Evolutionary conservation across 2,888 invertebrate species (phyloP), one percentile per base, ranked within the genome.

Genomic region (Agrilus biguttatus): DNA sequence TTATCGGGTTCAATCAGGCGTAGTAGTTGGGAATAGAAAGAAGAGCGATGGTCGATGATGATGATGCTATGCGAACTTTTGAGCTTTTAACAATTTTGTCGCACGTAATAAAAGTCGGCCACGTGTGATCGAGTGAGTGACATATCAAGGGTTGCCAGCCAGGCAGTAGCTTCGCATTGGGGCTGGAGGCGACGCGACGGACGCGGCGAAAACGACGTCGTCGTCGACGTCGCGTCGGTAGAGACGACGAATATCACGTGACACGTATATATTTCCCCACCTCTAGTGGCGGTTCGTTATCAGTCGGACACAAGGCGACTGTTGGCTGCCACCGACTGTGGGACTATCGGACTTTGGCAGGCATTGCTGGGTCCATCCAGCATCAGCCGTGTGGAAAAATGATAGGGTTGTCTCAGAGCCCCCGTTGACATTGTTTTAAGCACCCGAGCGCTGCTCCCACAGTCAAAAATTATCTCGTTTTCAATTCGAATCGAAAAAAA

Each of bases 351-450:
- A 55, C 53, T 62, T 63, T 54, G 62, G 62, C 62, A 62, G 61
- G 55, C 58, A 54, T 51, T 52, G 53, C 51, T 53, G 52, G 57
- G 62, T 60, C 63, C 63, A 61, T 28, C 28, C 28, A 28, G 28
- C 28, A 28, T 60, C 66, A 67, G 61, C 66, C 70, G 69, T 72
- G 72, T 69, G 71, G 71, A 72, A 72, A 72, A 72, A 72, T 68
- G 72, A 72, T 72, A 72, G 70, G 62, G 61, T 43, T 48, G 47
- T 48, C 48, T 48, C 28, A 28, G 10, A 10, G 10, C 28, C 10
- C 10, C 10, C 28, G 28, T 28, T 28, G 28, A 28, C 28, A 28
- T 28, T 28, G 28, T 28, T 28, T 28, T 28, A 38, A 13, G 38
- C 37, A 14, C 17, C 13, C 13, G 21, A 6, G 6, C 21, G 2